These are phyloP conservation scores for Phataginus tetradactyla DNA, from an alignment of 2,797 vertebrate species.

Conservation along the genomic window DNA sequence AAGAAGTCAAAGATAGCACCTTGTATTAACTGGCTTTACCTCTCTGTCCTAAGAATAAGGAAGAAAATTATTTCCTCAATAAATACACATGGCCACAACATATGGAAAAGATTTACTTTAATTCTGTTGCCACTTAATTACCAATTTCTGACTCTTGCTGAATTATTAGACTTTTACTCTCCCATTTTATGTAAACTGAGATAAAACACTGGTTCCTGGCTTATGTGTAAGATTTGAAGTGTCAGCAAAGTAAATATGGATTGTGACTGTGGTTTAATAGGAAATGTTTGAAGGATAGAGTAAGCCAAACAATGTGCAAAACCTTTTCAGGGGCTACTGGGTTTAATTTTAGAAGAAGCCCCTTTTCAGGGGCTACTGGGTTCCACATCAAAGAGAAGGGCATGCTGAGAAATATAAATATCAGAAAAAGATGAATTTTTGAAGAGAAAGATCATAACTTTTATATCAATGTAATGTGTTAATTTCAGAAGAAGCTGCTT, in stretches of 20 bases:
- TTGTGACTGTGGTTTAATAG: not conserved
- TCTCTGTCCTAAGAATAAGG: not conserved
- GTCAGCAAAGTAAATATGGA: not conserved
- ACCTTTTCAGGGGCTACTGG: not conserved
- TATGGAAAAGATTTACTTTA: slow-evolving; percentile 36
- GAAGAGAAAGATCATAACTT: too few relatives aligned
- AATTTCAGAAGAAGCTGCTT: not conserved
- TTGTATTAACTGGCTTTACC: not conserved
- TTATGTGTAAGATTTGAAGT: not conserved
- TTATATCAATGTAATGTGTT: too few relatives aligned
- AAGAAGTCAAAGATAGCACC: not conserved
- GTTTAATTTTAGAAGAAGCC: not conserved
- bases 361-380: too few relatives aligned
- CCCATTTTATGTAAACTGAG: slow-evolving; percentile 52
- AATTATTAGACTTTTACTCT: slow-evolving; percentile 59
- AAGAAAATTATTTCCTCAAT: slow-evolving; percentile 29
- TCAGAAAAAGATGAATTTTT: not conserved
- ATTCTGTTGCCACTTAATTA: slow-evolving; percentile 57
- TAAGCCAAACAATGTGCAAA: not conserved
- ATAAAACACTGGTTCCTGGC: slow-evolving; percentile 43
- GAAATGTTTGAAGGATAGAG: not conserved
- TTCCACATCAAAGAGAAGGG: not conserved
- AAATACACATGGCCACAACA: slow-evolving; percentile 54
- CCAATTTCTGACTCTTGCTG: slow-evolving; percentile 43
- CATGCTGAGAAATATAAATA: not conserved